Conservation (phyloP, 2,888 invertebrate genomes). For the Physocephala rufipes region DNA sequence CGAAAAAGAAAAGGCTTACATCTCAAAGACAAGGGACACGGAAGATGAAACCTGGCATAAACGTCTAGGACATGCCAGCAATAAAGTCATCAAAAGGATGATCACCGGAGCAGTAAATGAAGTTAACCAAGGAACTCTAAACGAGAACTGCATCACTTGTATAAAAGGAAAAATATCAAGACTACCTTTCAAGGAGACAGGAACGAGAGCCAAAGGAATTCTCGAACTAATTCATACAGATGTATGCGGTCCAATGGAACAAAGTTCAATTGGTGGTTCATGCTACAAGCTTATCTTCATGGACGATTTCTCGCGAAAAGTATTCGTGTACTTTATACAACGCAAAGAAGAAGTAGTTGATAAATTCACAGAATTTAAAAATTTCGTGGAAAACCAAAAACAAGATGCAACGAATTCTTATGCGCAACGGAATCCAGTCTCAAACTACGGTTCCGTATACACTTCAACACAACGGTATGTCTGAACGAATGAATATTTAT, state of each 20-base stretch:
- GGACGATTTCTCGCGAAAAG: neutral
- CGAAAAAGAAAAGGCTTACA: neutral
- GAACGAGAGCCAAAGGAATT: neutral
- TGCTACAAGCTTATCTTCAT: constrained; percentile 2
- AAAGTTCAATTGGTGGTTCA: neutral
- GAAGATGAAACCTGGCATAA: neutral
- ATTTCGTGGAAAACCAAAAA: neutral
- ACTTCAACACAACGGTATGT: neutral
- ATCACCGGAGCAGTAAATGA: neutral
- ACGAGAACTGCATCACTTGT: neutral
- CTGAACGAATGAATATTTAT: constrained; percentile 3
- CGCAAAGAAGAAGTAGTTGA: neutral
- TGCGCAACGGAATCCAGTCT: neutral
- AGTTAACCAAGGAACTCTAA: neutral
- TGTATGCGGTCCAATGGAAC: constrained; percentile 3
- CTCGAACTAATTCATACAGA: constrained; percentile 9
- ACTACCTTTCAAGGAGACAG: neutral
- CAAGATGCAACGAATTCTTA: constrained; percentile 9
- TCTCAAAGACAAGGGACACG: no score
- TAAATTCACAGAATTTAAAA: neutral
- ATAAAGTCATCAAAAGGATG: neutral
- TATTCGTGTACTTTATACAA: neutral
- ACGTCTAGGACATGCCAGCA: neutral
- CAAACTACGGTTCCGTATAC: constrained; percentile 1
- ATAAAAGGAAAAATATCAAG: constrained; percentile 5